Base-by-base conservation (phyloP, 2,797 vertebrate genomes). In the Acipenser ruthenus region DNA sequence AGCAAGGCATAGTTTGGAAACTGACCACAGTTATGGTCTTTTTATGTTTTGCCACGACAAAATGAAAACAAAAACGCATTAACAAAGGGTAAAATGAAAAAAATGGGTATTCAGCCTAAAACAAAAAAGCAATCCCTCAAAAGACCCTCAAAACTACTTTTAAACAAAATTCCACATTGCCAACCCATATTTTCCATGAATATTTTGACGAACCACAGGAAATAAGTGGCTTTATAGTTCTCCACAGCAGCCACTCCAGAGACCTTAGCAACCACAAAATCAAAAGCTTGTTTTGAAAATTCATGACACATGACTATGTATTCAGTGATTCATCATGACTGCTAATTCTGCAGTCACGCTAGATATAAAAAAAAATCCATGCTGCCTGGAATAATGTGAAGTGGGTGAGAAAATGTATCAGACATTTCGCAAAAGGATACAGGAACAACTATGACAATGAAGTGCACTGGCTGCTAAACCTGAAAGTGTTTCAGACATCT, bases 241-340 rank as follows among this genome's bases (percentile, higher is more conserved):
- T 62, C 60, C 47, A 9, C 18, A 9, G 23, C 18, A 10, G 23
- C 13, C 23, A 7, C 11, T 62, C 18, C 8, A 37, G 10, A 62
- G 60, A 18, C 12, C 60, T 18, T 62, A 62, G 23, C 60, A 62
- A 62, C 60, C 13, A 37, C 11, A 6, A 8, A 23, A 55, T 52
- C 60, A n/a, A 62, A 62, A 48, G 18, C 18, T 37, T 37, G 23
- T 37, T 37, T 37, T 37, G 23, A 37, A 37, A 37, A 37, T 37
- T 1, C 23, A 53, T 53, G 51, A 53, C 12, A 58, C 55, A 58
- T 58, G 12, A 62, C 8, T 37, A 7, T 10, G 60, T 62, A 2
- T 37, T 47, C 60, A 10, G 60, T 62, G 60, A 62, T 13, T 62
- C 60, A 62, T 37, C 18, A 12, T 37, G 47, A 48, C 60, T 62